A percentile compares a stretch with the other conserved stretches of the same genome.
Evolutionary conservation across 2,113 vertebrate genomes (phyloP).

Genomic region (Bagarius yarrelli): DNA sequence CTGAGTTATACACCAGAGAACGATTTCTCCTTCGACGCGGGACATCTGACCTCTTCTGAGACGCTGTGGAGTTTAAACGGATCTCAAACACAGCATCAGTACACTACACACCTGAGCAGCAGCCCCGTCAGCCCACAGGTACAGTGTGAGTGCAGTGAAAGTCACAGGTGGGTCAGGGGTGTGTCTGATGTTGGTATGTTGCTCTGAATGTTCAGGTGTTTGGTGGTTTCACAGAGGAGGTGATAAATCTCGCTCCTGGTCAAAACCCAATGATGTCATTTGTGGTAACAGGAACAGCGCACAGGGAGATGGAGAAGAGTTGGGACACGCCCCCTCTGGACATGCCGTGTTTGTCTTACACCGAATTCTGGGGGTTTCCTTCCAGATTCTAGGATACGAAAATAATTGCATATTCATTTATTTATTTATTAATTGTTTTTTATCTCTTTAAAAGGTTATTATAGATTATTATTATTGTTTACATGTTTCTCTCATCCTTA

Average conservation of each 20-base stretch:
- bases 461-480: neutral
- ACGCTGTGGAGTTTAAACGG: neutral
- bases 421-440: neutral
- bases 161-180: neutral
- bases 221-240: constrained; percentile 26
- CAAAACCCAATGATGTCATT: constrained; percentile 57
- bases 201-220: constrained; percentile 30
- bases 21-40: neutral
- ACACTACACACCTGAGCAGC: neutral
- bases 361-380: constrained; percentile 39
- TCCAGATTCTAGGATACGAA: constrained; percentile 15
- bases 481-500: neutral
- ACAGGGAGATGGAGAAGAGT: constrained; percentile 23
- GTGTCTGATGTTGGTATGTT: neutral
- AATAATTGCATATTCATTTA: neutral
- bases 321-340: constrained; percentile 7
- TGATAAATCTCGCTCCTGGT: constrained; percentile 47
- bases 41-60: neutral
- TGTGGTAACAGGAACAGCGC: constrained; percentile 44
- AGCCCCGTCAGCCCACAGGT: neutral
- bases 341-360: neutral
- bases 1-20: neutral
- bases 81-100: neutral
- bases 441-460: no score
- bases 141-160: neutral